Base-by-base conservation (phyloP, 2,797 vertebrate genomes). In the Ctenopoma multispine region DNA sequence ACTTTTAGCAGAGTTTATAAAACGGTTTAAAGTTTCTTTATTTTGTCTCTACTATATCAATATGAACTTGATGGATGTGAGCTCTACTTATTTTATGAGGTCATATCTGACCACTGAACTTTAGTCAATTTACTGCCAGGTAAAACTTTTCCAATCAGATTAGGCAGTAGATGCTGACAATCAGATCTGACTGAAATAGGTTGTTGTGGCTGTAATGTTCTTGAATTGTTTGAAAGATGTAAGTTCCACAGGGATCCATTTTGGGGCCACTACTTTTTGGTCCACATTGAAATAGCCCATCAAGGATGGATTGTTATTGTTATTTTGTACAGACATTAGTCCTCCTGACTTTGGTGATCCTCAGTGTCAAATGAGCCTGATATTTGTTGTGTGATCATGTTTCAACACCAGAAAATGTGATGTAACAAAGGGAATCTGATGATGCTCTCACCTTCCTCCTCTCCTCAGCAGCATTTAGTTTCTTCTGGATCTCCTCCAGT, bases 401-500 rank as follows among this genome's bases (percentile, higher is more conserved):
- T n/a, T 36, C 4, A 36, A 36, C 36, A 36, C 24, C 24, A 34
- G 8, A 9, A 34, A 34, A 34, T 38, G 21, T 11, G 5, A 27
- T 15, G 2, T 51, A 7, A 29, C 24, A 60, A 10, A 15, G 20
- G 4, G 4, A 31, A 21, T 46, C 5, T 31, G 11, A 9, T 14
- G 4, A 21, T 12, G 10, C 6, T 29, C 7, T 61, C 49, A 91
- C 89, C 89, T 97, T 98, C 50, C 96, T 94, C 69, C 96, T 93
- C 71, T 97, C 96, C 76, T 98, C 96, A 0, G 97, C 96, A 0
- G 96, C 96, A 14, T 97, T 96, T 71, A 97, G 89, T 59, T 96
- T 98, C 91, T 96, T 99, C 93, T 97, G 96, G 82, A 98, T 98
- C 92, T 98, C 97, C 72, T 97, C 96, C 87, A 97, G 89, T 0